Percentiles rank a stretch among this genome's conserved stretches.
Evolutionary conservation across 2,797 vertebrate species (phyloP).

Genomic region (Eulemur coronatus): DNA sequence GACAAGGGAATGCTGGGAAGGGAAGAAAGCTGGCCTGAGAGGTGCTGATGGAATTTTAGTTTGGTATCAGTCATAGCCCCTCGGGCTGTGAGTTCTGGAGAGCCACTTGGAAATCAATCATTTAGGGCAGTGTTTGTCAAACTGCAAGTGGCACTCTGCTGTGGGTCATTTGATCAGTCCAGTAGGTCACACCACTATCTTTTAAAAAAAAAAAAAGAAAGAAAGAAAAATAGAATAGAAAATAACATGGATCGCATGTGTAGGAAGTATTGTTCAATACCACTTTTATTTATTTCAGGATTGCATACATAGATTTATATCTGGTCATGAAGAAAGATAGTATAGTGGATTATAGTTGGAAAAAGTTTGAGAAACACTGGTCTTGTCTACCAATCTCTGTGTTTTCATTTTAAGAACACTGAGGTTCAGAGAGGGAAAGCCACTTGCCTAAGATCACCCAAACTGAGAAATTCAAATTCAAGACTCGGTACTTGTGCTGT

Average conservation of each 20-base stretch:
- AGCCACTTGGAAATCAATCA: neutral
- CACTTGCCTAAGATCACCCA: neutral
- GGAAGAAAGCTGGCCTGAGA: neutral
- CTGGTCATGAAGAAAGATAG: neutral
- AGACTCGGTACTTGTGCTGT: neutral
- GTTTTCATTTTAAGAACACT: conserved; percentile 22
- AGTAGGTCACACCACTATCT: neutral
- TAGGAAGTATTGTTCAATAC: neutral
- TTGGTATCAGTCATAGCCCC: neutral
- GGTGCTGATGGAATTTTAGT: neutral
- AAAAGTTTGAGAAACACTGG: neutral
- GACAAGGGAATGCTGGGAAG: neutral
- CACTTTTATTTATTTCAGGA: neutral
- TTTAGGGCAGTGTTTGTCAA: neutral
- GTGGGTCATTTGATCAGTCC: neutral
- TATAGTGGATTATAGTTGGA: neutral
- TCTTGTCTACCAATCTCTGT: neutral
- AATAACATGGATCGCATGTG: neutral
- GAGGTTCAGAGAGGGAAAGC: neutral
- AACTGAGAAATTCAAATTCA: neutral
- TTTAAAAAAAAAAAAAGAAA: neutral
- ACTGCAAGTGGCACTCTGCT: neutral
- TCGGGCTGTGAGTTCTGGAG: neutral
- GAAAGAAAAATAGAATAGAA: neutral
- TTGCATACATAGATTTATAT: neutral